These are phyloP conservation scores for Doryteuthis pealeii DNA, from an alignment of 1,140 invertebrate genomes.

Conservation along the genomic window DNA sequence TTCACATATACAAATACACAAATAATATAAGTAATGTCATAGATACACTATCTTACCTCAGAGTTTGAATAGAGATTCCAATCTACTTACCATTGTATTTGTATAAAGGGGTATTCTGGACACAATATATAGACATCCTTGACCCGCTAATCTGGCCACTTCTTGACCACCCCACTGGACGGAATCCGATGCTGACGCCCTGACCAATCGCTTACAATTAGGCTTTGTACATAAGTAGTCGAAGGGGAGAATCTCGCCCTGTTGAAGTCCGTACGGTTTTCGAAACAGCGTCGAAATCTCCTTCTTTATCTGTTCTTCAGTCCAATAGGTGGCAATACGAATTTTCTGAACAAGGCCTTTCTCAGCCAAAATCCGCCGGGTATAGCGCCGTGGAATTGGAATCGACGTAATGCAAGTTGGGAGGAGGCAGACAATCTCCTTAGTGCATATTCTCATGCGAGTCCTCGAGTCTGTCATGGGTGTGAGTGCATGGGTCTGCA, in stretches of 20 bases:
- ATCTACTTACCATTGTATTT: slow-evolving; percentile 7
- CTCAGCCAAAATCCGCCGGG: slow-evolving; percentile 8
- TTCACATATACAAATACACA: no score
- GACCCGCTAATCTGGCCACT: slow-evolving; percentile 2
- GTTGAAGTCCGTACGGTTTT: slow-evolving; percentile 2
- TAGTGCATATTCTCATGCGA: slow-evolving; percentile 5
- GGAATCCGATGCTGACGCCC: slow-evolving; percentile 4
- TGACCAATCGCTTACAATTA: slow-evolving; percentile 11
- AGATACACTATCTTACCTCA: no score
- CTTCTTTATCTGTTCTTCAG: slow-evolving; percentile 3
- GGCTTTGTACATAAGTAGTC: slow-evolving; percentile 12
- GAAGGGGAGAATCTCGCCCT: slow-evolving; percentile 1
- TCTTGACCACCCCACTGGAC: slow-evolving; percentile 11
- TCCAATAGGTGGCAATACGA: slow-evolving; percentile 12
- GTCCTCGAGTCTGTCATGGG: not conserved
- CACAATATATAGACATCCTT: slow-evolving; percentile 8
- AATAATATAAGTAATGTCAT: no score
- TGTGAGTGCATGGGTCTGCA: not conserved
- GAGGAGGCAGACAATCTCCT: slow-evolving; percentile 9
- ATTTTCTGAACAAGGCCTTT: slow-evolving; percentile 9
- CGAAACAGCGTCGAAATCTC: slow-evolving; percentile 10
- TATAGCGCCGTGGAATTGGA: slow-evolving; percentile 4
- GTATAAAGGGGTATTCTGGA: slow-evolving; percentile 10
- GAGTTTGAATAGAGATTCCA: no score
- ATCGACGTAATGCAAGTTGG: slow-evolving; percentile 10